Conservation (phyloP, 1,140 invertebrate genomes). For the Eupristina koningsbergeri region DNA sequence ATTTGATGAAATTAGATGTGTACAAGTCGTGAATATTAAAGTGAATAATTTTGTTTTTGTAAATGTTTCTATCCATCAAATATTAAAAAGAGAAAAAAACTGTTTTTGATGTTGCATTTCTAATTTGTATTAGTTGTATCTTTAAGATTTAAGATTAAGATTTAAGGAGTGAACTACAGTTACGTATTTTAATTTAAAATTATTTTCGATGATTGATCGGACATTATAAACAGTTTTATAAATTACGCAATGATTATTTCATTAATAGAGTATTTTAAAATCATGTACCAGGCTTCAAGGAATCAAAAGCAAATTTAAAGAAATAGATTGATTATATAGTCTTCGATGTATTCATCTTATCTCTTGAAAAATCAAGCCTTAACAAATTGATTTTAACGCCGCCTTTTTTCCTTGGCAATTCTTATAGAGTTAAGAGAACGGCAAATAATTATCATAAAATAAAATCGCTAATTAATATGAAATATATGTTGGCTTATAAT, state of each 20-base stretch:
- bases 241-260: background rate
- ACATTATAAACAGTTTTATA: background rate
- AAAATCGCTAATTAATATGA: constrained; percentile 4
- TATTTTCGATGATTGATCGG: background rate
- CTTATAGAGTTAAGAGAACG: background rate
- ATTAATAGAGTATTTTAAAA: background rate
- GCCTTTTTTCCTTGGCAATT: background rate
- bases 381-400: constrained; percentile 30
- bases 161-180: too few species aligned
- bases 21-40: too few species aligned
- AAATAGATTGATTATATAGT: constrained; percentile 10
- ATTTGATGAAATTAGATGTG: too few species aligned
- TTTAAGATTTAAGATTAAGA: too few species aligned
- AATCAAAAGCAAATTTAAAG: constrained; percentile 4
- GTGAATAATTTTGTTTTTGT: too few species aligned
- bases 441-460: background rate
- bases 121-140: too few species aligned
- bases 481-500: constrained; percentile 15
- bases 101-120: too few species aligned
- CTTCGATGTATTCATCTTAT: background rate
- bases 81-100: too few species aligned
- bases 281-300: background rate
- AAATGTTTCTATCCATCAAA: too few species aligned
- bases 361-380: background rate
- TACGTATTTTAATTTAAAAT: too few species aligned